A percentile compares a stretch with the other conserved stretches of the same genome.
These are phyloP conservation scores for Amazona vittata DNA, from an alignment of 2,113 vertebrate species.

Conservation along the genomic window DNA sequence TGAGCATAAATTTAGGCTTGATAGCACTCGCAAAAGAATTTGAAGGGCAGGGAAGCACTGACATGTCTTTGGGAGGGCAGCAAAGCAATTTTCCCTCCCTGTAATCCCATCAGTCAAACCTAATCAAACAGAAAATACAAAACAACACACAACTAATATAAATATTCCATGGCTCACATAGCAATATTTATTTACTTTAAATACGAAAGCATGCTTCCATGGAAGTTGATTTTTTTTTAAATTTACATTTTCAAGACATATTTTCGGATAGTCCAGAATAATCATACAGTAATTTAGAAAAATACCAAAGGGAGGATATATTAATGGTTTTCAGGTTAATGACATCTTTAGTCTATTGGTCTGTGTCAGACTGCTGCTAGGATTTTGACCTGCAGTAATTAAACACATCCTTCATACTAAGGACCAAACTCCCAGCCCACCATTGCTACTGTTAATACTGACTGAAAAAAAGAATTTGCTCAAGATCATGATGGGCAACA, in stretches of 20 bases:
- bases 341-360: neutral
- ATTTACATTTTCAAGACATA: neutral
- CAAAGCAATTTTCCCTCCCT: neutral
- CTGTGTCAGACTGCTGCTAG: neutral
- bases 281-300: neutral
- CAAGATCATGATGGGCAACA: neutral
- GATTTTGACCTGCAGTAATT: neutral
- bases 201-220: neutral
- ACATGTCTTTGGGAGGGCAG: neutral
- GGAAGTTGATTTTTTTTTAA: neutral
- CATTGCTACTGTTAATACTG: neutral
- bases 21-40: neutral
- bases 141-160: neutral
- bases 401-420: neutral
- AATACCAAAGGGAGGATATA: neutral
- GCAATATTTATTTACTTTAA: neutral
- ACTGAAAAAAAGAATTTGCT: neutral
- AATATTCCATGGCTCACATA: neutral
- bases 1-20: neutral
- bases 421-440: neutral
- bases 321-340: neutral
- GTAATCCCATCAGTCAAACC: neutral
- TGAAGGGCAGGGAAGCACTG: neutral
- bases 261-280: neutral
- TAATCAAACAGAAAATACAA: neutral